phyloP scores from a whole-genome alignment of 2,113 vertebrate species.

The Esox niger region DNA sequence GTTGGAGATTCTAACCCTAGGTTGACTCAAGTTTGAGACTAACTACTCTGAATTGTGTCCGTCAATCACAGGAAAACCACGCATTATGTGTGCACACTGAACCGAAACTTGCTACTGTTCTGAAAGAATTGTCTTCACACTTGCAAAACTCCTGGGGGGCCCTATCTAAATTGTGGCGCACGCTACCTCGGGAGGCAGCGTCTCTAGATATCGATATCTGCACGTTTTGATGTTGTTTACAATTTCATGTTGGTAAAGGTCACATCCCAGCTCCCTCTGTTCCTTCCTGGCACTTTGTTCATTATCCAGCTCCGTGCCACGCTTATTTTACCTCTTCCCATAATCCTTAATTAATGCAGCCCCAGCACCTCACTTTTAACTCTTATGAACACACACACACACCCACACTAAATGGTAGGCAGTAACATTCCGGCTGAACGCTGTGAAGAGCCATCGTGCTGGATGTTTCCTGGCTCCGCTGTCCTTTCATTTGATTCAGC shows the following conservation, averaged over 20 bases:
- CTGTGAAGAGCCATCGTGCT: neutral
- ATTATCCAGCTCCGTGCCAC: constrained; percentile 31
- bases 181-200: too few relatives aligned
- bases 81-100: too few relatives aligned
- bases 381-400: constrained; percentile 26
- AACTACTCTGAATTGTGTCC: too few relatives aligned
- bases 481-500: constrained; percentile 5
- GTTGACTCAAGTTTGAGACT: too few relatives aligned
- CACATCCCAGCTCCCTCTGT: neutral
- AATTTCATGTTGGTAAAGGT: constrained; percentile 4
- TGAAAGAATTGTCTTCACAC: too few relatives aligned
- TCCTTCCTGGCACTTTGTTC: neutral
- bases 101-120: too few relatives aligned
- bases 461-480: neutral
- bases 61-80: too few relatives aligned
- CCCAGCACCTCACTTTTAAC: constrained; percentile 40
- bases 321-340: constrained; percentile 68
- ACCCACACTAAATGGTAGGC: neutral
- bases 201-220: too few relatives aligned
- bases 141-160: too few relatives aligned
- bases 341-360: constrained; percentile 71
- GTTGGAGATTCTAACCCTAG: too few relatives aligned
- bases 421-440: neutral
- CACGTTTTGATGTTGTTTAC: constrained; percentile 14
- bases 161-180: too few relatives aligned